A percentile compares a stretch with the other conserved stretches of the same genome.
Conservation (phyloP, 2,888 invertebrate species). For the Drosophila borealis region DNA sequence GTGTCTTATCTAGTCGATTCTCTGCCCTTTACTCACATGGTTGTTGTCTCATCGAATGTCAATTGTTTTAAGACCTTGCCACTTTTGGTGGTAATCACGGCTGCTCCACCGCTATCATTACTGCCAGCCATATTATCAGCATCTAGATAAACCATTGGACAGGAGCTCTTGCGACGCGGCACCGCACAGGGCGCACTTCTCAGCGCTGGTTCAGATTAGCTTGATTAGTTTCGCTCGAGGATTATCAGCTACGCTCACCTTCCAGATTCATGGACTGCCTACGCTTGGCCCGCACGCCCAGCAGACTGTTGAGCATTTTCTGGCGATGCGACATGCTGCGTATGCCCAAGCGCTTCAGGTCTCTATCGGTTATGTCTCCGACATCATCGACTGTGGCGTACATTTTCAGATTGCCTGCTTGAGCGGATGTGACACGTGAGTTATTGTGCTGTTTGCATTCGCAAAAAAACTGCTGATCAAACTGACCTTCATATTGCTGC, state of each 20-base stretch:
- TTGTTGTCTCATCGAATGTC: constrained; percentile 65
- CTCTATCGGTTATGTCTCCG: constrained; percentile 84
- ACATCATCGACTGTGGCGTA: constrained; percentile 78
- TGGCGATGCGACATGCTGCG: constrained; percentile 88
- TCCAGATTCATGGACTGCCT: constrained; percentile 85
- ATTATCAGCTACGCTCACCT: constrained; percentile 45
- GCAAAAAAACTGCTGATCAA: constrained; percentile 14
- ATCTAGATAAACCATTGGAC: constrained; percentile 67
- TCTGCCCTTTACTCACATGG: constrained; percentile 66
- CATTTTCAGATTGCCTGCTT: constrained; percentile 71
- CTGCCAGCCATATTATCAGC: constrained; percentile 45
- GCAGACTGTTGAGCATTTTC: constrained; percentile 88
- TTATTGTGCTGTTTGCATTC: constrained; percentile 1
- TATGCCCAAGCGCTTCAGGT: constrained; percentile 87
- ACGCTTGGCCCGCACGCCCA: constrained; percentile 88
- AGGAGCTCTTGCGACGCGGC: constrained; percentile 73
- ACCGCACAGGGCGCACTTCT: constrained; percentile 48
- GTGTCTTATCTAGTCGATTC: background rate
- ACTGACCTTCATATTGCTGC: constrained; percentile 86
- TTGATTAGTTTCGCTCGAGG: constrained; percentile 5
- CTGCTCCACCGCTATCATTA: constrained; percentile 41
- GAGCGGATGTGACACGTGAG: constrained; percentile 24
- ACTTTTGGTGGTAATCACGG: constrained; percentile 60
- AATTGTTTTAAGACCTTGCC: constrained; percentile 66
- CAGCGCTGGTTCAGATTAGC: constrained; percentile 36